A percentile compares a stretch with the other conserved stretches of the same genome.
Conservation (phyloP, 2,113 vertebrate genomes). For the Athene noctua region DNA sequence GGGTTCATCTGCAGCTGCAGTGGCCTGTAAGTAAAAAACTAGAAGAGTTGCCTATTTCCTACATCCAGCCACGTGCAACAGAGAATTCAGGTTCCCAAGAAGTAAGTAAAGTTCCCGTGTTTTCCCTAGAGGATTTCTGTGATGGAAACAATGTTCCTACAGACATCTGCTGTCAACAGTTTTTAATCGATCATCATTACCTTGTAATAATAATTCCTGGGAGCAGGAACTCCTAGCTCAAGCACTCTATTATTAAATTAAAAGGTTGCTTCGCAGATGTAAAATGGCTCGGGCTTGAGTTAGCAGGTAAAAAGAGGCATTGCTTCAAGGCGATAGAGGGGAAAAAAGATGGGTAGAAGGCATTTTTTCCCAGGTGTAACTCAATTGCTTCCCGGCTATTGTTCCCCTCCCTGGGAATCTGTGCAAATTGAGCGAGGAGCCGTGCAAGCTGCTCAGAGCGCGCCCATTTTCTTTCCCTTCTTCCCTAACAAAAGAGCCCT, state of each 20-base stretch:
- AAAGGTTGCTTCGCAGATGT: neutral
- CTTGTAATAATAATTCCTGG: neutral
- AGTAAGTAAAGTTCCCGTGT: neutral
- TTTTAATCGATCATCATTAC: constrained; percentile 17
- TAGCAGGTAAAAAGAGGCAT: constrained; percentile 50
- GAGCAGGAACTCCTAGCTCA: neutral
- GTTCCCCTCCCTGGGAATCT: constrained; percentile 74
- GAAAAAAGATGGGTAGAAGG: neutral
- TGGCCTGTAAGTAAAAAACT: neutral
- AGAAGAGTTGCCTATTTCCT: neutral
- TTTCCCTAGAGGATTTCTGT: constrained; percentile 7
- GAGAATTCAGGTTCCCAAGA: neutral
- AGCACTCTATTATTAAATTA: neutral
- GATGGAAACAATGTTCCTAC: neutral
- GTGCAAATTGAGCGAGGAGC: constrained; percentile 24
- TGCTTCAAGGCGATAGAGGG: neutral
- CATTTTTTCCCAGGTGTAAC: constrained; percentile 73
- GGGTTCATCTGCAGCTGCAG: neutral
- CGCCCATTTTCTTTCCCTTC: constrained; percentile 47
- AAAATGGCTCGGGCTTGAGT: neutral
- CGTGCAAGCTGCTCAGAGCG: constrained; percentile 45
- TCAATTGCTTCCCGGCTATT: constrained; percentile 69
- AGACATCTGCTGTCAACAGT: neutral
- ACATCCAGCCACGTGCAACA: neutral
- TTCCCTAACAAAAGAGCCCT: constrained; percentile 62